These are phyloP conservation scores for Menura novaehollandiae DNA, from an alignment of 2,113 vertebrate species.

Conservation along the genomic window DNA sequence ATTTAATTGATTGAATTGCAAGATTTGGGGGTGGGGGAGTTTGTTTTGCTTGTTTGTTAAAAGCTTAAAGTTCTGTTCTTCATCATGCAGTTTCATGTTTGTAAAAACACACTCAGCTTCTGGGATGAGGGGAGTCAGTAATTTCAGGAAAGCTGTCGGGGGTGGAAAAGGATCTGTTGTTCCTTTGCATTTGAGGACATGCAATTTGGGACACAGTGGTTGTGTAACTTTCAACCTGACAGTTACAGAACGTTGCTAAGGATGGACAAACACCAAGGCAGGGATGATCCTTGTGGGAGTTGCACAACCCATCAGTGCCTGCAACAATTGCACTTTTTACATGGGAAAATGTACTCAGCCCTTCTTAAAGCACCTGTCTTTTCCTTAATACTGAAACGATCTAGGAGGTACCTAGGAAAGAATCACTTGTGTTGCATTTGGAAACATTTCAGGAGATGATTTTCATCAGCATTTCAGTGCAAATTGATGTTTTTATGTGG, in stretches of 20 bases:
- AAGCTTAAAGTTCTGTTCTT: background rate
- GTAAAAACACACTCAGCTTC: background rate
- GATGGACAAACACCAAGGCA: background rate
- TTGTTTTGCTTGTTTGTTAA: background rate
- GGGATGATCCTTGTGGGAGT: background rate
- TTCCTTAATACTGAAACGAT: background rate
- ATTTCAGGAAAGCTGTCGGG: background rate
- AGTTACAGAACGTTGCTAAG: background rate
- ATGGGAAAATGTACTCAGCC: rapidly evolving
- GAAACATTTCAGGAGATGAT: background rate
- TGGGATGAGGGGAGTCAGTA: background rate
- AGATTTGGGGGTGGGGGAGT: background rate
- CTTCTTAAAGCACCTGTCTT: background rate
- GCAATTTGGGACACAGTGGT: background rate
- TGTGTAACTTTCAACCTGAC: background rate
- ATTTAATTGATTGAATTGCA: background rate
- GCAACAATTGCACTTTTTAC: background rate
- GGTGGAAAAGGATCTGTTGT: background rate
- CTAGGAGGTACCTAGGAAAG: background rate
- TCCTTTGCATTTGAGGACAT: background rate
- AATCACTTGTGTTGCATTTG: background rate
- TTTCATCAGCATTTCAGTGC: no score
- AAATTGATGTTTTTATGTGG: background rate
- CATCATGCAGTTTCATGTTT: background rate
- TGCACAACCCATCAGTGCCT: background rate